phyloP scores from a whole-genome alignment of 2,888 invertebrate species.

The Drosophila nigritarsus region DNA sequence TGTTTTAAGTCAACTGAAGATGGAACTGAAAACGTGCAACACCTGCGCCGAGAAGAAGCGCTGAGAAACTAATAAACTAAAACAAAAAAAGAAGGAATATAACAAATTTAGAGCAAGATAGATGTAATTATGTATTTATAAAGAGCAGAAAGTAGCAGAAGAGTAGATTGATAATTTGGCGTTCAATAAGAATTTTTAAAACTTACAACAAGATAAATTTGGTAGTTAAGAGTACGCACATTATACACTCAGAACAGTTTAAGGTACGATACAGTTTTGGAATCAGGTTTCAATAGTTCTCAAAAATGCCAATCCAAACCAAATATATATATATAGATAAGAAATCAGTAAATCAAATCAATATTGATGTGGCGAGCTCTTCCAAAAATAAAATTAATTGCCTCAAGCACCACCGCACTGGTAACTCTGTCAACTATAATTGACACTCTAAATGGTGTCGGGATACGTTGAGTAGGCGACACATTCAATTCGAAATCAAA shows the following conservation, averaged over 20 bases:
- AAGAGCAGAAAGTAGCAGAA: constrained; percentile 71
- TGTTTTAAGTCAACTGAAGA: constrained; percentile 42
- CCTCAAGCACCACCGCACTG: constrained; percentile 31
- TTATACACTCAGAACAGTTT: constrained; percentile 75
- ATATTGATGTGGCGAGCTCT: constrained; percentile 57
- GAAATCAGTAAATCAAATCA: constrained; percentile 33
- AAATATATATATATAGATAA: constrained; percentile 24
- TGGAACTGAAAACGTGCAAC: constrained; percentile 83
- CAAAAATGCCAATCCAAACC: constrained; percentile 75
- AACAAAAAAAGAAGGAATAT: background rate
- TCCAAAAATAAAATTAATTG: constrained; percentile 35
- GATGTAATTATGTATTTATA: constrained; percentile 44
- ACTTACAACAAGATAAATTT: constrained; percentile 74
- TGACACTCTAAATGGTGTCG: constrained; percentile 33
- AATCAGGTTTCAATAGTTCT: constrained; percentile 66
- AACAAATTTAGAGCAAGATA: constrained; percentile 47
- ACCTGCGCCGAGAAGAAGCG: constrained; percentile 64
- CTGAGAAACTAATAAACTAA: constrained; percentile 36
- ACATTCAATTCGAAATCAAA: constrained; percentile 31
- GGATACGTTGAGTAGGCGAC: constrained; percentile 46
- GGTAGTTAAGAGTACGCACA: constrained; percentile 74
- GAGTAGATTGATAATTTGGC: constrained; percentile 73
- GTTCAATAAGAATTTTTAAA: constrained; percentile 68
- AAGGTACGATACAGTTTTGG: constrained; percentile 70
- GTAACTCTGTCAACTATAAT: constrained; percentile 30